phyloP scores from a whole-genome alignment of 2,797 vertebrate species.

The Podarcis lilfordi region DNA sequence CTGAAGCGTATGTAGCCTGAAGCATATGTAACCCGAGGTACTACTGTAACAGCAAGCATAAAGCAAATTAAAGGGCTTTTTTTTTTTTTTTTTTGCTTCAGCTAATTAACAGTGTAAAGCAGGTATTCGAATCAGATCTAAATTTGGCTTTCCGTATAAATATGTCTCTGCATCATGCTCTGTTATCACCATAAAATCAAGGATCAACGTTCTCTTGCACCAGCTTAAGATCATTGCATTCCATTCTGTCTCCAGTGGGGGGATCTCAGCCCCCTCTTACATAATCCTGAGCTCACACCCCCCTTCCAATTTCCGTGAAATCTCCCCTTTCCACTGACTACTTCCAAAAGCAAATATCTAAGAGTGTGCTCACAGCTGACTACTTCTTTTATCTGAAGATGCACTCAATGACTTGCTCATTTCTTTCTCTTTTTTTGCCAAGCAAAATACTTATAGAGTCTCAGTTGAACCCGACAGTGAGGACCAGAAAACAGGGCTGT shows the following conservation, averaged over 20 bases:
- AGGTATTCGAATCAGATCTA: conserved; percentile 1
- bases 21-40: too few species aligned
- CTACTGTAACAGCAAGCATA: not conserved
- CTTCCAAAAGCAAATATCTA: conserved; percentile 65
- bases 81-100: not conserved
- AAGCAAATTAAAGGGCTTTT: not conserved
- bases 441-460: conserved; percentile 62
- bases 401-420: conserved; percentile 61
- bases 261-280: conserved; percentile 44
- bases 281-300: conserved; percentile 51
- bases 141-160: conserved; percentile 40
- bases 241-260: conserved; percentile 36
- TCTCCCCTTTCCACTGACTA: conserved; percentile 38
- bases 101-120: not conserved
- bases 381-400: conserved; percentile 67
- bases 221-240: conserved; percentile 46
- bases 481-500: conserved; percentile 52
- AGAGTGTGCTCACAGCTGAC: conserved; percentile 59
- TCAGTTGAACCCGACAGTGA: conserved; percentile 54
- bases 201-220: conserved; percentile 39
- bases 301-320: conserved; percentile 46
- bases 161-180: conserved; percentile 15
- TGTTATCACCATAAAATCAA: conserved; percentile 27
- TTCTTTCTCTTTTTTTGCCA: conserved; percentile 16
- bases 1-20: too few species aligned